These are phyloP conservation scores for Prosopocoilus inquinatus DNA, from an alignment of 2,888 invertebrate species.

Conservation along the genomic window DNA sequence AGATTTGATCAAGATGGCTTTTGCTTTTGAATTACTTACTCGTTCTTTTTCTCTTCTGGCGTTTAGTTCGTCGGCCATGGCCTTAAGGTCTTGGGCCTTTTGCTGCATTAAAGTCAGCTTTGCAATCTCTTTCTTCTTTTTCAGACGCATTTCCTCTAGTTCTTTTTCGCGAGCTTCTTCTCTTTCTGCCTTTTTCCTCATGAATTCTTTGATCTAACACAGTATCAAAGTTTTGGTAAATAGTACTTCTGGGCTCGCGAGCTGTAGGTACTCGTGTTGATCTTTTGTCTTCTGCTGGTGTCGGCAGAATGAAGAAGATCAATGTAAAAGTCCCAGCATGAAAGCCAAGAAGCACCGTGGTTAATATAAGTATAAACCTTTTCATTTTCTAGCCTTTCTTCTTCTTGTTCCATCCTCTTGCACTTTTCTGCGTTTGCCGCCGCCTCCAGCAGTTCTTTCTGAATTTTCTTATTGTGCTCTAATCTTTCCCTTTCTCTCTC, in stretches of 20 bases:
- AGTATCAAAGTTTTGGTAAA: not conserved
- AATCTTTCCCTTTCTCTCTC: constrained; percentile 58
- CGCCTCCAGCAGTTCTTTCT: constrained; percentile 60
- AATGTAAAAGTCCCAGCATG: no score
- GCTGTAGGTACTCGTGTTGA: no score
- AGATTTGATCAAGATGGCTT: not conserved
- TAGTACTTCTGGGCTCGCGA: no score
- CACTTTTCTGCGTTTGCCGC: constrained; percentile 62
- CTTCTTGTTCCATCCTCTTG: constrained; percentile 63
- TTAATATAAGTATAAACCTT: constrained; percentile 48
- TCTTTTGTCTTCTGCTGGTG: no score
- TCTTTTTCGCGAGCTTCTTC: constrained; percentile 59
- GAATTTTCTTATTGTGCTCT: constrained; percentile 55
- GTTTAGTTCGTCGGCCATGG: constrained; percentile 54
- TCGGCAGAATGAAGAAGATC: no score
- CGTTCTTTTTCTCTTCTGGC: constrained; percentile 55
- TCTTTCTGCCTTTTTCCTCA: constrained; percentile 60
- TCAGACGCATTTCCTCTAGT: constrained; percentile 54
- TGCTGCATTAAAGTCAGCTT: constrained; percentile 54
- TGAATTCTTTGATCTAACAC: constrained; percentile 57
- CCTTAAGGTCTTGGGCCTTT: constrained; percentile 54
- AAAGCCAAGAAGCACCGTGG: no score
- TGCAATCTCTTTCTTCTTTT: constrained; percentile 63
- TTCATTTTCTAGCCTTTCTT: constrained; percentile 63
- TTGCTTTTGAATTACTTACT: constrained; percentile 31